phyloP scores from a whole-genome alignment of 2,113 vertebrate species.

The Hystrix brachyura region DNA sequence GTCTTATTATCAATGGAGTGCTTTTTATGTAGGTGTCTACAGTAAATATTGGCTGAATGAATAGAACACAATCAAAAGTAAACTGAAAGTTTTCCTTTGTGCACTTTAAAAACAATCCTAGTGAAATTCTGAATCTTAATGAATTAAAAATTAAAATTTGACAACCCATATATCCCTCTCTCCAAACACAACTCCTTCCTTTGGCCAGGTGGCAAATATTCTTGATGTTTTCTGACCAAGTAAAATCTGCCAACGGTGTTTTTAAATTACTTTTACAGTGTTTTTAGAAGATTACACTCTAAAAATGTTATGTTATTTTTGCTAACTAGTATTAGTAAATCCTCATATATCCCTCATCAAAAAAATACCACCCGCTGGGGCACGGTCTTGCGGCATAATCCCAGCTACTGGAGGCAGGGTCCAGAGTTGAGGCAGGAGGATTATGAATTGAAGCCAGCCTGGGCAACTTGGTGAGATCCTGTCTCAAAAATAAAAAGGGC shows the following conservation, averaged over 20 bases:
- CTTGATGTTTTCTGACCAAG: background rate
- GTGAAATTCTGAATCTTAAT: slow-evolving; percentile 39
- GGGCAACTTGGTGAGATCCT: background rate
- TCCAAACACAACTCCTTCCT: background rate
- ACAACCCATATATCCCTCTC: background rate
- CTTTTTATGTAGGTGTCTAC: background rate
- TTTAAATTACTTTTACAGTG: background rate
- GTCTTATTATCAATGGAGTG: background rate
- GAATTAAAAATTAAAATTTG: slow-evolving; percentile 18
- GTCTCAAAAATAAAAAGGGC: background rate
- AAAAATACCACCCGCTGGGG: background rate
- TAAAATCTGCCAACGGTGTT: background rate
- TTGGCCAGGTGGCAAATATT: background rate
- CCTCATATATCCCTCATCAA: background rate
- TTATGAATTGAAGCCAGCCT: background rate
- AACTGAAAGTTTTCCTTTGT: slow-evolving; percentile 2
- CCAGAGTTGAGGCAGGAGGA: no score
- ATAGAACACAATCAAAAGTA: background rate
- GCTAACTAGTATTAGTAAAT: slow-evolving; percentile 3
- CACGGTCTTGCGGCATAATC: no score
- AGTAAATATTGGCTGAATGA: slow-evolving; percentile 18
- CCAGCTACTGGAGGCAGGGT: no score
- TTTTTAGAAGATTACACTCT: background rate
- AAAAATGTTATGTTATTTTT: slow-evolving; percentile 4
- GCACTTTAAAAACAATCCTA: background rate